Evolutionary conservation across 2,797 vertebrate genomes (phyloP), one percentile per base, ranked within the genome.

Genomic region (Tragelaphus oryx): DNA sequence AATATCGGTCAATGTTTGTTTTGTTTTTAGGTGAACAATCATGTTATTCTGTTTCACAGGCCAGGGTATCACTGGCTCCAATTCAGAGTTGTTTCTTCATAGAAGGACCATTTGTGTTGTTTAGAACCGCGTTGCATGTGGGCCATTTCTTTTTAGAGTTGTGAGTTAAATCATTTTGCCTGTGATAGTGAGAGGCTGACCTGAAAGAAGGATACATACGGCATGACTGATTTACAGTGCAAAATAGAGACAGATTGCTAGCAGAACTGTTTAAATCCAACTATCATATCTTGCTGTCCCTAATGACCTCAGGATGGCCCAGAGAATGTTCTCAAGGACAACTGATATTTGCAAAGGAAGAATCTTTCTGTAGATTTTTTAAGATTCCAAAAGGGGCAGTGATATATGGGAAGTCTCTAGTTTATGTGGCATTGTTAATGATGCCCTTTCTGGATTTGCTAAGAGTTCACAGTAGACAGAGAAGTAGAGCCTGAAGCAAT

Each of bases 161-260:
- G n/a, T 54, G n/a, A 89, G 3, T 92, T 96, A 76, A 95, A 93
- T 84, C n/a, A 87, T 87, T 96, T 86, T 81, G 30, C 37, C 44
- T 78, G 10, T 92, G 6, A 48, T 41, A 75, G 16, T 92, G 26
- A 28, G 28, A 87, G 60, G 37, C 74, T 93, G 71, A 62, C 48
- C 46, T 71, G 54, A 92, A 92, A 54, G 65, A 92, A 79, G 33
- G 11, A 54, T 83, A n/a, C 6, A 8, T 16, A 78, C 26, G 57
- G 20, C 13, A 24, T 50, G 30, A 50, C 30, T 93, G 28, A 30
- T 80, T 11, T 57, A 33, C 41, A 54, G 28, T 59, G 4, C 46
- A n/a, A 46, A 95, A 65, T 37, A 84, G 52, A 96, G 46, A 41
- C 8, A 89, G 24, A 54, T 26, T 91, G 30, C 44, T 30, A 91